phyloP scores from a whole-genome alignment of 2,888 invertebrate genomes.

The Xestia rhomboidea region DNA sequence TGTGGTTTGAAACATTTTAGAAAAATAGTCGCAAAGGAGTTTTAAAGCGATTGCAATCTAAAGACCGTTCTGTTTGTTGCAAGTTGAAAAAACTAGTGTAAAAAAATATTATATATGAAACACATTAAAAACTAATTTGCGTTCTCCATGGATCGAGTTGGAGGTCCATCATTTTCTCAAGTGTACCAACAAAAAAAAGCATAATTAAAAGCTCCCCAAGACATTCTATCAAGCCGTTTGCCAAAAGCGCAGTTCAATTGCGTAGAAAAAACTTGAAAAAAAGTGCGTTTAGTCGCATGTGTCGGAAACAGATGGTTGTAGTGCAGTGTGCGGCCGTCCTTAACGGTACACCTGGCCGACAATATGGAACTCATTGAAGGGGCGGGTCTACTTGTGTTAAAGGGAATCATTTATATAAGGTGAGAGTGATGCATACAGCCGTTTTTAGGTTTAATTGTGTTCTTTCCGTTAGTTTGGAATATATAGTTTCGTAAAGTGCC shows the following conservation, averaged over 20 bases:
- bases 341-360: constrained; percentile 69
- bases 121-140: constrained; percentile 35
- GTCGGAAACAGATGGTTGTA: constrained; percentile 73
- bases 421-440: background rate
- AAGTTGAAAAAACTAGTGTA: background rate
- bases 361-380: constrained; percentile 63
- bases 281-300: constrained; percentile 64
- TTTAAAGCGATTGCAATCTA: background rate
- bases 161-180: constrained; percentile 7
- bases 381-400: constrained; percentile 42
- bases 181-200: background rate
- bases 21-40: background rate
- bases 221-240: constrained; percentile 7
- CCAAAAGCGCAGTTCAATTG: constrained; percentile 52
- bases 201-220: background rate
- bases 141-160: background rate
- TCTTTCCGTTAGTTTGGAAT: background rate
- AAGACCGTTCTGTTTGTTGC: background rate
- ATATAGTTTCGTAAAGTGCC: background rate
- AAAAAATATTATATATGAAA: background rate
- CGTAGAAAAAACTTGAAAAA: constrained; percentile 52
- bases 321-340: constrained; percentile 65
- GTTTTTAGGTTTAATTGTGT: background rate
- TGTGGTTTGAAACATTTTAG: background rate
- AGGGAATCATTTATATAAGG: constrained; percentile 12